phyloP scores from a whole-genome alignment of 2,888 invertebrate species.

The Gortyna flavago region DNA sequence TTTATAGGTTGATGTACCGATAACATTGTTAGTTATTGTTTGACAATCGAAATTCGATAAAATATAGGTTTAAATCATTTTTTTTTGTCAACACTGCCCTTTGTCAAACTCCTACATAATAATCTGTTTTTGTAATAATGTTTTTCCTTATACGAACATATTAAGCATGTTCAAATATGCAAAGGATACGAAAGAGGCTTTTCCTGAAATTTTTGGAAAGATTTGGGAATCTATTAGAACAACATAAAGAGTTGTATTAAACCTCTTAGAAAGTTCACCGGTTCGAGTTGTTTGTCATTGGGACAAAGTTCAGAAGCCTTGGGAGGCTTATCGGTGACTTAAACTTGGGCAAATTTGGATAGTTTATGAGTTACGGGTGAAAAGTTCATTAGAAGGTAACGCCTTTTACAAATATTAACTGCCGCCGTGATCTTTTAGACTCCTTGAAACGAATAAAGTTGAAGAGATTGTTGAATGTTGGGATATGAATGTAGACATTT shows the following conservation, averaged over 20 bases:
- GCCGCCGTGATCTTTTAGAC: slow-evolving; percentile 39
- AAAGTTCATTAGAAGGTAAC: slow-evolving; percentile 62
- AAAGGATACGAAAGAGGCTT: slow-evolving; percentile 54
- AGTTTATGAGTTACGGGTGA: slow-evolving; percentile 64
- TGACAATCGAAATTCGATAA: slow-evolving; percentile 35
- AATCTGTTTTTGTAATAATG: slow-evolving; percentile 29
- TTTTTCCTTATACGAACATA: slow-evolving; percentile 31
- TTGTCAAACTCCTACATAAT: slow-evolving; percentile 8
- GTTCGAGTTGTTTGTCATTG: slow-evolving; percentile 66
- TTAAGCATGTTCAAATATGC: slow-evolving; percentile 51
- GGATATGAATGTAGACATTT: slow-evolving; percentile 9
- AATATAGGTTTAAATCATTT: slow-evolving; percentile 1
- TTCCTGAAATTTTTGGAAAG: slow-evolving; percentile 49
- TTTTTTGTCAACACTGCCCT: slow-evolving; percentile 14
- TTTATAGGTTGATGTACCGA: slow-evolving; percentile 47
- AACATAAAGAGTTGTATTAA: slow-evolving; percentile 65
- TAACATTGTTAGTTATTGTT: slow-evolving; percentile 40
- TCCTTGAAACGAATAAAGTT: slow-evolving; percentile 30
- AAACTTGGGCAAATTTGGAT: slow-evolving; percentile 65
- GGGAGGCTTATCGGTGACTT: slow-evolving; percentile 62
- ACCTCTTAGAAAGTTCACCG: slow-evolving; percentile 62
- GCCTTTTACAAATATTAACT: slow-evolving; percentile 54
- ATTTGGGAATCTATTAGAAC: slow-evolving; percentile 61
- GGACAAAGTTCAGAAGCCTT: slow-evolving; percentile 58
- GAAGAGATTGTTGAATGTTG: slow-evolving; percentile 15